Base-by-base conservation (phyloP, 2,797 vertebrate species). In the Heliangelus exortis region DNA sequence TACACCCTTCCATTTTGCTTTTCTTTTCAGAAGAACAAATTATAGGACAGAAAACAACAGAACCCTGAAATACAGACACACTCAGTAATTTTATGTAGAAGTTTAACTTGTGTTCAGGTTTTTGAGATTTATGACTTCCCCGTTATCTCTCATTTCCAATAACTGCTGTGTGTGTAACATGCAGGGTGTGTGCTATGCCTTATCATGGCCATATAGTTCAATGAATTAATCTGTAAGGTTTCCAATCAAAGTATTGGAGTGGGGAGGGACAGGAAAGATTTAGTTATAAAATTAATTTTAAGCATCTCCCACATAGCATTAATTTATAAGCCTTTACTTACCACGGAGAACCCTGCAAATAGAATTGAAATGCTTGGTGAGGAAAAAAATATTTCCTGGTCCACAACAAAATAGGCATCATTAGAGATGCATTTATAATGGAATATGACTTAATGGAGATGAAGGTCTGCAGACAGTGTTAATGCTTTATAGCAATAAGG, bases 321-420 rank as follows among this genome's bases (percentile, higher is more conserved):
- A 91, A 95, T 92, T 93, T 92, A 78, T 13, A 8, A 92, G 92
- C 83, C 74, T 93, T 91, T 88, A 80, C 67, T 92, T 77, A 90
- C 74, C 36, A 36, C 9, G 47, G 71, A 79, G 36, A 13, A n/a
- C 74, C 80, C 89, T 62, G 58, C 50, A 50, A n/a, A 36, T 9
- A 67, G 16, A 86, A 92, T 20, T 51, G 29, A 88, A 81, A 69
- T 10, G 34, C 16, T 66, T 57, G 34, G 51, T 51, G 28, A 33
- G 33, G 10, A 73, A 78, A 80, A 80, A 90, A 59, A 14, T 29
- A 86, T 89, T 96, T 72, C 43, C 59, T 9, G 53, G 82, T 91
- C 79, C 63, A 61, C 59, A 79, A 61, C 47, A 91, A 90, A 91
- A 81, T 12, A 72, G 5, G 0, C 74, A 61, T 71, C 74, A 89